Evolutionary conservation across 2,797 vertebrate genomes (phyloP).

Genomic region (Merluccius polli): DNA sequence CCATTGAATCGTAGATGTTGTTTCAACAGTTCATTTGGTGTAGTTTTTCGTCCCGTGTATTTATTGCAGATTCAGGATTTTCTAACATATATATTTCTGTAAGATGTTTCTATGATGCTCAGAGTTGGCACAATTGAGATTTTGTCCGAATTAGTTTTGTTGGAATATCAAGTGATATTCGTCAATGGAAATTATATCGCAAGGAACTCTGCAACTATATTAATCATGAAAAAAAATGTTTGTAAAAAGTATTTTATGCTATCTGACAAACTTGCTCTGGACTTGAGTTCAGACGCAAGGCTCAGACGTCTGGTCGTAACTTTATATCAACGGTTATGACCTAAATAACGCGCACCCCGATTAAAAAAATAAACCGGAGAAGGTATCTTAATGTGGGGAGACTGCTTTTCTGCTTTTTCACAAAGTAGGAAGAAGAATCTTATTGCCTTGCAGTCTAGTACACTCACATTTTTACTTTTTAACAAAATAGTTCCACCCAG

Average conservation of each 20-base stretch:
- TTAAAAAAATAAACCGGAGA: background rate
- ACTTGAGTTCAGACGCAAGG: background rate
- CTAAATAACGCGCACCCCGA: no score
- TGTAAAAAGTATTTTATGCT: background rate
- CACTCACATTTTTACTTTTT: constrained; percentile 45
- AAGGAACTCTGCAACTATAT: constrained; percentile 1
- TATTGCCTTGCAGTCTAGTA: constrained; percentile 60
- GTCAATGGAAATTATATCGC: background rate
- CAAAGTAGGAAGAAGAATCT: background rate
- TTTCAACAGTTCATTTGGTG: constrained; percentile 21
- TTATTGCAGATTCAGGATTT: constrained; percentile 46
- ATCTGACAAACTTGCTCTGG: background rate
- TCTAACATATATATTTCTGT: constrained; percentile 51
- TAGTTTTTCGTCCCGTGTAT: constrained; percentile 41
- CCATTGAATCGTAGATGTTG: background rate
- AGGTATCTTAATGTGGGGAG: background rate
- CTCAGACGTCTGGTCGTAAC: background rate
- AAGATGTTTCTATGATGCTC: constrained; percentile 36
- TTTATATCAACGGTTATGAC: background rate
- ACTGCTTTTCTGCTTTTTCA: background rate
- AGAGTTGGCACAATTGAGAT: background rate
- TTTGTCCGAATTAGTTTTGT: constrained; percentile 14
- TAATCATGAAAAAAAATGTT: background rate
- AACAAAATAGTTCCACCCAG: background rate
- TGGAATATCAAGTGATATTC: constrained; percentile 11